Percentiles rank a stretch among this genome's conserved stretches.
These are phyloP conservation scores for Brachionus koreanus DNA, from an alignment of 1,140 invertebrate genomes.

Conservation along the genomic window DNA sequence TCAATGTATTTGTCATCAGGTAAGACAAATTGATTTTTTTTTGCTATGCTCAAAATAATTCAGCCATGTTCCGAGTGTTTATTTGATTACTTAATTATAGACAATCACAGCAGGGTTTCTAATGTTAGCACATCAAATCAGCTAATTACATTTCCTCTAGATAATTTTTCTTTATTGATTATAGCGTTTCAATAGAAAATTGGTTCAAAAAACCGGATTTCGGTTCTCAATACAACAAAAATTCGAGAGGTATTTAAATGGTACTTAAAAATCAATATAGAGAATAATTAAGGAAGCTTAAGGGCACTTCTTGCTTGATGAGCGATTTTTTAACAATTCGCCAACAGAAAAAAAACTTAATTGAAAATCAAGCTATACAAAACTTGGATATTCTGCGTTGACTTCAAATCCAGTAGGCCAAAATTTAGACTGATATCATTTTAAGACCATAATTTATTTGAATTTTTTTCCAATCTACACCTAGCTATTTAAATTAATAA, in stretches of 20 bases:
- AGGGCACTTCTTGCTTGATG: constrained; percentile 13
- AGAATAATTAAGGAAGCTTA: constrained; percentile 37
- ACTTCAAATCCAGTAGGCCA: neutral
- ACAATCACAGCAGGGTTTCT: neutral
- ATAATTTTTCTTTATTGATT: neutral
- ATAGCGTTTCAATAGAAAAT: constrained; percentile 12
- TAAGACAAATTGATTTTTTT: constrained; percentile 21
- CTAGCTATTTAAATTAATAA: neutral
- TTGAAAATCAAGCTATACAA: neutral
- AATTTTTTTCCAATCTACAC: neutral
- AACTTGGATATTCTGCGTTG: neutral
- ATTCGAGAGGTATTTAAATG: constrained; percentile 34
- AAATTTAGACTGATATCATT: neutral
- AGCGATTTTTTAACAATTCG: neutral
- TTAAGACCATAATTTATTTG: neutral
- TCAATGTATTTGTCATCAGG: constrained; percentile 28
- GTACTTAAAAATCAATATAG: constrained; percentile 37
- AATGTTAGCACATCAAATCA: neutral
- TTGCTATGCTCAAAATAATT: no score
- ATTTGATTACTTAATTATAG: constrained; percentile 31
- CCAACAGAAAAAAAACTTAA: neutral
- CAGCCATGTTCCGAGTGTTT: neutral
- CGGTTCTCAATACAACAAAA: neutral
- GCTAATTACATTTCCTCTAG: constrained; percentile 27
- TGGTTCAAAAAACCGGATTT: constrained; percentile 5